These are phyloP conservation scores for Myoxocephalus aenaeus DNA, from an alignment of 2,797 vertebrate genomes.

Conservation along the genomic window DNA sequence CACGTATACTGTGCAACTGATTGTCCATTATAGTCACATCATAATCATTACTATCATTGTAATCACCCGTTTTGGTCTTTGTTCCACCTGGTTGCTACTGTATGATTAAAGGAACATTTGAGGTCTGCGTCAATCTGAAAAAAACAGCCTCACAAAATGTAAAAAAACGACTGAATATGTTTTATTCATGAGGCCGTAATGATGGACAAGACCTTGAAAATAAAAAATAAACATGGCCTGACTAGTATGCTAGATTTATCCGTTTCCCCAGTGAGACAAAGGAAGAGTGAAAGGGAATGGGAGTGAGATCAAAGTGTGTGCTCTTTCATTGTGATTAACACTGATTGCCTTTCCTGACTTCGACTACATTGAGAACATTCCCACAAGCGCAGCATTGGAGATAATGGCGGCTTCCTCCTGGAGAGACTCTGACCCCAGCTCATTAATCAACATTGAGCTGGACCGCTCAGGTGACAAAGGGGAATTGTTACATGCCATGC, in stretches of 20 bases:
- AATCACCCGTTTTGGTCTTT: constrained; percentile 4
- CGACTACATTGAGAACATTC: constrained; percentile 70
- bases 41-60: neutral
- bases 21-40: neutral
- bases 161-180: constrained; percentile 30
- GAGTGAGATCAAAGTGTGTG: constrained; percentile 62
- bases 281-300: constrained; percentile 25
- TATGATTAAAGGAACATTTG: neutral
- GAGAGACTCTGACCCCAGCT: constrained; percentile 67
- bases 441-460: constrained; percentile 81
- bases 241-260: constrained; percentile 53
- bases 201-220: constrained; percentile 61
- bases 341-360: constrained; percentile 74
- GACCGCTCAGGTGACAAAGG: constrained; percentile 58
- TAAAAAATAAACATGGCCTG: constrained; percentile 58
- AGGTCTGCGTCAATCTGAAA: constrained; percentile 20
- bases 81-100: neutral
- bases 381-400: constrained; percentile 49
- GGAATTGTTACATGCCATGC: constrained; percentile 50
- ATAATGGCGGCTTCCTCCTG: constrained; percentile 71
- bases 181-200: constrained; percentile 68
- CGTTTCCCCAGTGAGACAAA: constrained; percentile 36
- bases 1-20: neutral
- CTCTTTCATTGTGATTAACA: constrained; percentile 77
- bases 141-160: constrained; percentile 14